Evolutionary conservation across 2,888 invertebrate species (phyloP).

Genomic region (Tyria jacobaeae): DNA sequence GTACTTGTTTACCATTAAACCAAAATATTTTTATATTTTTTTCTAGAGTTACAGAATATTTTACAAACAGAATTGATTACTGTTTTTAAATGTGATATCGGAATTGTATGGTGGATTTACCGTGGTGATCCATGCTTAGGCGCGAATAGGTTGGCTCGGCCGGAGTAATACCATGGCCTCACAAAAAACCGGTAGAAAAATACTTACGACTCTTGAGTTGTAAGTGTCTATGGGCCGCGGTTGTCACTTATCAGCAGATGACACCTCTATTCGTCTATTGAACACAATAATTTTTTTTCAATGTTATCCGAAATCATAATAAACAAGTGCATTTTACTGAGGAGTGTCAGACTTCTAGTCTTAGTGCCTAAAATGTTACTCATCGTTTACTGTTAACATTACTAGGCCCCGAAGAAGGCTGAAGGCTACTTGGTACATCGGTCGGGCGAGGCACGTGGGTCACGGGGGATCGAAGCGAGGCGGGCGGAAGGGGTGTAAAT

Average conservation of each 20-base stretch:
- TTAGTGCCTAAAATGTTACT: constrained; percentile 30
- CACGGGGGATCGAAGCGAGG: constrained; percentile 32
- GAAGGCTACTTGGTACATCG: constrained; percentile 52
- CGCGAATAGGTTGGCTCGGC: too few species aligned
- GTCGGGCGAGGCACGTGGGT: constrained; percentile 59
- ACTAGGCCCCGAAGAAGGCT: constrained; percentile 40
- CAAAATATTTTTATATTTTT: neutral
- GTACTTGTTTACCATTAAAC: constrained; percentile 18
- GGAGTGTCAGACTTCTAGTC: neutral
- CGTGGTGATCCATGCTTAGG: too few species aligned
- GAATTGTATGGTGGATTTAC: too few species aligned
- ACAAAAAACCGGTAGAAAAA: too few species aligned
- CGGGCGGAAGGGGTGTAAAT: constrained; percentile 58
- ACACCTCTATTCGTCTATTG: too few species aligned
- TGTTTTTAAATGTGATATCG: too few species aligned
- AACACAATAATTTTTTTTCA: neutral
- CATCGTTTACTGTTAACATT: constrained; percentile 54
- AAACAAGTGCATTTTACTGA: neutral
- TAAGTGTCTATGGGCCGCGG: too few species aligned
- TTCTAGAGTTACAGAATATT: neutral
- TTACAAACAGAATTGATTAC: neutral
- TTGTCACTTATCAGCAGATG: too few species aligned
- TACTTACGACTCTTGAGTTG: too few species aligned
- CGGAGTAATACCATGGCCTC: too few species aligned
- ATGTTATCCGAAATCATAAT: neutral